These are phyloP conservation scores for Villa cingulata DNA, from an alignment of 2,888 invertebrate species.

Conservation along the genomic window DNA sequence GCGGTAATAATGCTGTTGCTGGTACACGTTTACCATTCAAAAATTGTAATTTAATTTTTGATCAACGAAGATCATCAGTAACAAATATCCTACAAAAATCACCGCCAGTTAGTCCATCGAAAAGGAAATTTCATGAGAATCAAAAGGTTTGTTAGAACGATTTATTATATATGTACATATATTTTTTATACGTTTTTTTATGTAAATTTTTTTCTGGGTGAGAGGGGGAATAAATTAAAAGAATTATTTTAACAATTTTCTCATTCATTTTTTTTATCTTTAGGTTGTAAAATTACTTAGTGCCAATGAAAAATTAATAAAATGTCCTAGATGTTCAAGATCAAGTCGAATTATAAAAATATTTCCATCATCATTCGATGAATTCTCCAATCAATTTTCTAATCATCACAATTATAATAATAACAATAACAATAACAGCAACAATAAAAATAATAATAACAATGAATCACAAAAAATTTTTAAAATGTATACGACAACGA, in stretches of 20 bases:
- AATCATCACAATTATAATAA: neutral
- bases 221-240: neutral
- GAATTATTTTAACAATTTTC: neutral
- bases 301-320: constrained; percentile 9
- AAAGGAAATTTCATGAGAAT: constrained; percentile 14
- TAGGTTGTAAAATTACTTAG: constrained; percentile 10
- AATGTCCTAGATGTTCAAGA: constrained; percentile 13
- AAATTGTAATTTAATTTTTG: constrained; percentile 3
- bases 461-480: constrained; percentile 1
- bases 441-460: too few species aligned
- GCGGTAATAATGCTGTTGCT: too few species aligned
- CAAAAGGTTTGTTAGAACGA: constrained; percentile 11
- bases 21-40: constrained; percentile 2
- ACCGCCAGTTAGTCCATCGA: constrained; percentile 16
- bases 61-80: neutral
- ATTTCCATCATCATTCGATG: neutral
- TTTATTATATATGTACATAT: neutral
- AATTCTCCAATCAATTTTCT: too few species aligned
- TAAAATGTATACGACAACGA: neutral
- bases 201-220: too few species aligned
- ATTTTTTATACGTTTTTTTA: neutral
- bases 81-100: constrained; percentile 1
- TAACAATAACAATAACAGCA: neutral
- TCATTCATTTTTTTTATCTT: neutral
- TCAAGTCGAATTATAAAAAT: constrained; percentile 12